Percentiles rank a stretch among this genome's conserved stretches.
Conservation (phyloP, 2,113 vertebrate genomes). For the Gymnobelideus leadbeateri region DNA sequence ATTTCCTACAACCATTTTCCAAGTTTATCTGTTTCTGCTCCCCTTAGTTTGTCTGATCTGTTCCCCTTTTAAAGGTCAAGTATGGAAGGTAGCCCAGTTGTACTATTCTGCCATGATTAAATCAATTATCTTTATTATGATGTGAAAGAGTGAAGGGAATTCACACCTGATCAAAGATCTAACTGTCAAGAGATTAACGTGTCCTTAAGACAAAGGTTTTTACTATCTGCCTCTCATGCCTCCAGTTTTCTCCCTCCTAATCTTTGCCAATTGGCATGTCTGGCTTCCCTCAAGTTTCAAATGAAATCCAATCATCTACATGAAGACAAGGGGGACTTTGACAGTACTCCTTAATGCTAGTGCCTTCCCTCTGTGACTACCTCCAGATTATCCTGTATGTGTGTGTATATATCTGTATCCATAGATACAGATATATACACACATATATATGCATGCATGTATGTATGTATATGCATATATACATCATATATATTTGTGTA, state of each 20-base stretch:
- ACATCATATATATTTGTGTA: no score
- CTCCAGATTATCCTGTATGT: background rate
- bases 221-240: background rate
- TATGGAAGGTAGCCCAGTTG: background rate
- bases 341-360: background rate
- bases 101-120: background rate
- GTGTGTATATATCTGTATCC: background rate
- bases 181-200: background rate
- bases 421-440: no score
- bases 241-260: background rate
- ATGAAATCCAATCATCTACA: background rate
- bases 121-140: background rate
- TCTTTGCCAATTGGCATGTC: background rate
- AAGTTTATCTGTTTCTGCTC: background rate
- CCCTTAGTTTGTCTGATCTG: background rate
- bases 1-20: background rate
- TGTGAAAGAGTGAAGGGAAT: background rate
- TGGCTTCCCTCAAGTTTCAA: background rate
- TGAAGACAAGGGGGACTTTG: background rate
- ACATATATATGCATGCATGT: no score
- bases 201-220: background rate
- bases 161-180: background rate
- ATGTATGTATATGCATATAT: no score
- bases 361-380: background rate
- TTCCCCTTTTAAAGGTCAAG: background rate